Evolutionary conservation across 2,113 vertebrate species (phyloP).

Genomic region (Gymnorhina tibicen): DNA sequence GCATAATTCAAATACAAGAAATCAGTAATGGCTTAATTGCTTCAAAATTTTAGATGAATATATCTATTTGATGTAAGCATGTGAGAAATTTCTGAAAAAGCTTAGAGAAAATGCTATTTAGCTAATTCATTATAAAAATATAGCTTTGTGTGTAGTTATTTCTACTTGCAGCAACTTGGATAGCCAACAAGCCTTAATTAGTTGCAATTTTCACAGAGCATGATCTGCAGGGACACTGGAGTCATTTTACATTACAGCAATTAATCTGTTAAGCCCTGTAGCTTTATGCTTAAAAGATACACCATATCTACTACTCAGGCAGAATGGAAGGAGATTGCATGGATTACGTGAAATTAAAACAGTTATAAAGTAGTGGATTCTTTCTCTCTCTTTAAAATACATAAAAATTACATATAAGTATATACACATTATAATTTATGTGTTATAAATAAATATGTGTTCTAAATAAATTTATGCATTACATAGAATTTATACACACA

Average conservation of each 20-base stretch:
- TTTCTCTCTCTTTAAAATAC: neutral
- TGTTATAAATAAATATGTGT: neutral
- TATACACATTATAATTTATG: neutral
- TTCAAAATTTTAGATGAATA: neutral
- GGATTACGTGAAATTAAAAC: neutral
- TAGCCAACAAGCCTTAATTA: neutral
- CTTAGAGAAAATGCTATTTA: neutral
- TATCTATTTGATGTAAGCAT: neutral
- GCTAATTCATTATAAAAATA: neutral
- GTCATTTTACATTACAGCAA: neutral
- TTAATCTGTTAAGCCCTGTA: slow-evolving; percentile 15
- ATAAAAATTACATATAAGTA: neutral
- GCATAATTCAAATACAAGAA: neutral
- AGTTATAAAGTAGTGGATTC: neutral
- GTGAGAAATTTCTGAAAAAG: neutral
- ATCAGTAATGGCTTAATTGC: neutral
- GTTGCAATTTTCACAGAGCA: neutral
- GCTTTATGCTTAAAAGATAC: neutral
- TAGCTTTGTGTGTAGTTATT: neutral
- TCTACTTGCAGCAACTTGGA: neutral
- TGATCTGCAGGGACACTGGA: neutral
- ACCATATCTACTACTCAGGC: neutral
- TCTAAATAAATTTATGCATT: neutral
- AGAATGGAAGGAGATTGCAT: neutral
- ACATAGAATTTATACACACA: neutral